Evolutionary conservation across 2,797 vertebrate genomes (phyloP).

Genomic region (Dryobates pubescens): DNA sequence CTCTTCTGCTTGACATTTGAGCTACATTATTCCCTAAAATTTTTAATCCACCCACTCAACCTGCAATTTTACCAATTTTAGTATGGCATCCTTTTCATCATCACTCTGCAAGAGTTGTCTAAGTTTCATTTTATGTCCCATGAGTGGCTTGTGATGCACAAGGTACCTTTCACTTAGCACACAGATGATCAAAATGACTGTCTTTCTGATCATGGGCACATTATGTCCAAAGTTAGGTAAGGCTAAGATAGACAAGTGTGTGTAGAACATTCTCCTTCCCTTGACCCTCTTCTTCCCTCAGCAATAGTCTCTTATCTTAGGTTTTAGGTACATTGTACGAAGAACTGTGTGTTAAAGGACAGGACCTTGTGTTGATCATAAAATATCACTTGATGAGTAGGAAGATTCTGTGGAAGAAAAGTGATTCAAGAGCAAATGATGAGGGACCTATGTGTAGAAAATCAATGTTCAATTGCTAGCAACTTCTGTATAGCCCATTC

Average conservation of each 20-base stretch:
- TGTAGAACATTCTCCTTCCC: neutral
- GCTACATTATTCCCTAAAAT: neutral
- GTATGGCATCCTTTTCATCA: neutral
- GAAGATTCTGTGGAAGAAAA: neutral
- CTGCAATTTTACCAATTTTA: neutral
- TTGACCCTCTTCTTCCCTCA: neutral
- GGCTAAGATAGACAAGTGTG: accelerated
- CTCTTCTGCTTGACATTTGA: neutral
- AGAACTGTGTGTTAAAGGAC: neutral
- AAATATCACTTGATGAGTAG: neutral
- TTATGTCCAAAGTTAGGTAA: neutral
- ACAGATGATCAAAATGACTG: neutral
- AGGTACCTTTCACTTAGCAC: neutral
- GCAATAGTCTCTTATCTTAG: neutral
- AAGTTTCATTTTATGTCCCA: neutral
- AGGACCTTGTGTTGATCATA: neutral
- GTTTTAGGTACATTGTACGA: neutral
- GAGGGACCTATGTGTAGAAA: neutral
- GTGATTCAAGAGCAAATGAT: neutral
- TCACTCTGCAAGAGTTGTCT: neutral
- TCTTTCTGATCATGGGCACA: neutral
- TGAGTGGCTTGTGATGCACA: neutral
- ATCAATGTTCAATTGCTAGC: neutral
- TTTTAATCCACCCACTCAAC: neutral
- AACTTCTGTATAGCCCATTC: neutral